phyloP scores from a whole-genome alignment of 2,797 vertebrate species.

The Coreius guichenoti region DNA sequence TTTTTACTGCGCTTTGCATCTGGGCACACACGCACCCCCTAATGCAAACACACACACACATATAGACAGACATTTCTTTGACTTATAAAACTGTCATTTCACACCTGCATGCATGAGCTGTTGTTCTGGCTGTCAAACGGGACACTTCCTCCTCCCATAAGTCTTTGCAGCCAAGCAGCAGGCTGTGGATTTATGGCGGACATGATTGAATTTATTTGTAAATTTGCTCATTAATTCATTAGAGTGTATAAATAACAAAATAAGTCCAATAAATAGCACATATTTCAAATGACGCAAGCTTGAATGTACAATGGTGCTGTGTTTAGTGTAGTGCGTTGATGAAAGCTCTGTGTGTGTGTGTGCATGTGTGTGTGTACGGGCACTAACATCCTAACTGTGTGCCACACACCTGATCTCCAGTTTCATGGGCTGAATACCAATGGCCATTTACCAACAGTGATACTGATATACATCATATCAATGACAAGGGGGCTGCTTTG shows the following conservation, averaged over 20 bases:
- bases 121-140: conserved; percentile 50
- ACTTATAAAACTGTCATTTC: conserved; percentile 59
- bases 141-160: conserved; percentile 40
- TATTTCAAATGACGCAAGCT: conserved; percentile 4
- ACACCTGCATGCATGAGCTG: conserved; percentile 61
- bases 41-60: conserved; percentile 24
- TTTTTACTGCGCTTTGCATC: conserved; percentile 73
- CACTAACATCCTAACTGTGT: conserved; percentile 58
- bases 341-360: conserved; percentile 38
- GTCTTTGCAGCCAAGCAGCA: conserved; percentile 23
- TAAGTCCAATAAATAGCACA: conserved; percentile 10
- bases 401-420: conserved; percentile 63
- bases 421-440: conserved; percentile 66
- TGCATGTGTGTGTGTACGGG: conserved; percentile 41
- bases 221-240: conserved; percentile 30
- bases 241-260: conserved; percentile 29
- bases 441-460: conserved; percentile 65
- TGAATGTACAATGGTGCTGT: conserved; percentile 15
- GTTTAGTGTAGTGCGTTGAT: conserved; percentile 33
- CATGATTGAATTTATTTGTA: conserved; percentile 31
- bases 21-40: conserved; percentile 54
- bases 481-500: conserved; percentile 62
- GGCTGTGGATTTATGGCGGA: background rate
- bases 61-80: conserved; percentile 44
- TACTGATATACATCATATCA: conserved; percentile 68